These are phyloP conservation scores for Heteromormyrus szaboi DNA, from an alignment of 2,797 vertebrate genomes.

Conservation along the genomic window DNA sequence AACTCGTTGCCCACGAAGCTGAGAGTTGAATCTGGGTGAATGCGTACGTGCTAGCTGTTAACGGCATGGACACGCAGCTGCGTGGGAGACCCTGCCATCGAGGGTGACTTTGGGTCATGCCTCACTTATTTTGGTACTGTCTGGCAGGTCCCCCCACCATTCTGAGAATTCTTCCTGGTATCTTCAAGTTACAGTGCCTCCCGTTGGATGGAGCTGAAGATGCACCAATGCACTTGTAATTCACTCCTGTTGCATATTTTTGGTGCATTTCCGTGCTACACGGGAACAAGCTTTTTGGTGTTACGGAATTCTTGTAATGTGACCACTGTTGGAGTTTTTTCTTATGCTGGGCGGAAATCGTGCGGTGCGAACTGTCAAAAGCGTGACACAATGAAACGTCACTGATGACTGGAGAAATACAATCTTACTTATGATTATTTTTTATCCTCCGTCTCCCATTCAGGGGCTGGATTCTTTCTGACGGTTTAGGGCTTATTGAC, in stretches of 20 bases:
- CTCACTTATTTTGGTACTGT: background rate
- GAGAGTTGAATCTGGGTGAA: constrained; percentile 5
- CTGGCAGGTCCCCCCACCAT: background rate
- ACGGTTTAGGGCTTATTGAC: constrained; percentile 3
- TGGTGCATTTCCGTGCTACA: background rate
- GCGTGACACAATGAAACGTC: background rate
- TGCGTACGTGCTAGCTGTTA: background rate
- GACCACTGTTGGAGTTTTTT: background rate
- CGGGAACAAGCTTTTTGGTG: background rate
- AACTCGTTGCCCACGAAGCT: background rate
- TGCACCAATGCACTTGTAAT: background rate
- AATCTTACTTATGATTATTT: constrained; percentile 27
- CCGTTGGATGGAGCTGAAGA: background rate
- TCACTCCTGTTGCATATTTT: background rate
- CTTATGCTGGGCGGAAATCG: background rate
- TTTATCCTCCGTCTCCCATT: constrained; percentile 26
- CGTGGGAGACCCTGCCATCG: constrained; percentile 8
- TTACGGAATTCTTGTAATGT: background rate
- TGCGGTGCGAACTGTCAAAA: background rate
- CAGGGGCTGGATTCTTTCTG: constrained; percentile 3
- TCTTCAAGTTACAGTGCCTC: background rate
- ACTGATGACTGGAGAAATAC: constrained; percentile 15
- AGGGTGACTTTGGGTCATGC: background rate
- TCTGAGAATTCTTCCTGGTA: background rate
- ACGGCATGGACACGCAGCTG: constrained; percentile 30